Base-by-base conservation (phyloP, 2,797 vertebrate genomes). In the Chelidonichthys spinosus region DNA sequence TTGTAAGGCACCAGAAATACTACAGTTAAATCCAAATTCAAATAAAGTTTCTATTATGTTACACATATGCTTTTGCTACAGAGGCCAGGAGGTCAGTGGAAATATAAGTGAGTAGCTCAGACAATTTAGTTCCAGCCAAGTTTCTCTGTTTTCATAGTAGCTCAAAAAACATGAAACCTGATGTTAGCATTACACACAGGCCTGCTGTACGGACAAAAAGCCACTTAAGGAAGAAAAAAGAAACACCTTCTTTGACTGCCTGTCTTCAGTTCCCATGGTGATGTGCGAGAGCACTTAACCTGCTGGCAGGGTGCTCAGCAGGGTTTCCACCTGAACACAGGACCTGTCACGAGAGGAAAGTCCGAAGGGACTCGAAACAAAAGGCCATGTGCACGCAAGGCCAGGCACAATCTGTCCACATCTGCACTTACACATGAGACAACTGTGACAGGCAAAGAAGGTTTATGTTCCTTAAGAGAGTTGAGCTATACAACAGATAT, bases 241-340 rank as follows among this genome's bases (percentile, higher is more conserved):
- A 77, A 76, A 80, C 69, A 46, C 87, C 66, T 65, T 52, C 56
- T 72, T 72, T 69, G 64, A 56, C 71, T 73, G 82, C 81, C 71
- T 69, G 61, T 79, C 70, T 82, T 36, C 25, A 35, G 74, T 91
- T 88, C 89, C 90, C 73, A 73, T 72, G 82, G 90, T 80, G 84
- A 93, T 79, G 89, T 82, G 89, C 87, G 73, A 76, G 87, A 92
- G 90, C 93, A 93, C 92, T 95, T 94, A 94, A 93, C 94, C 93
- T 86, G 85, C 79, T 90, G 87, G 90, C 90, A 80, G 90, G 93
- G 73, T 4, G 73, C 90, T 69, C 87, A 6, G 81, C 82, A 35
- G 91, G 89, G 82, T 74, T 79, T 84, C 86, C 87, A 91, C 89
- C 92, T 89, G 77, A 90, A 88, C 90, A 91, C 91, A 63, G 69